These are phyloP conservation scores for Phyto melanocephala DNA, from an alignment of 2,888 invertebrate genomes.

Conservation along the genomic window DNA sequence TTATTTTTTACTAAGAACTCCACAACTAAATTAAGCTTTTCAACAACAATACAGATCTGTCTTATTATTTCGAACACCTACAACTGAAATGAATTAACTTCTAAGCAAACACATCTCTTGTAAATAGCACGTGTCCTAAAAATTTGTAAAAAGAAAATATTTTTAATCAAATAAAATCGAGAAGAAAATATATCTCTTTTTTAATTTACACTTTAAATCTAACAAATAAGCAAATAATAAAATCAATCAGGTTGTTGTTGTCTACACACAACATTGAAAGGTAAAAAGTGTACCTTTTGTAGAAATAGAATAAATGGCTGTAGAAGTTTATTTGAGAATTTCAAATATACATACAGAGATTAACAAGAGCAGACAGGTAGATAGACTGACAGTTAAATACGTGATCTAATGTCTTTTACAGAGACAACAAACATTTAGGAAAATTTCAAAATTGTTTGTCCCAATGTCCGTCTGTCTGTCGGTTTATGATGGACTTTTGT, in stretches of 20 bases:
- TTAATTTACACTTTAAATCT: constrained; percentile 18
- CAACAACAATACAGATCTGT: too few relatives aligned
- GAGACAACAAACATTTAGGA: neutral
- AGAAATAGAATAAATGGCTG: neutral
- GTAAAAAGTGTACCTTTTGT: neutral
- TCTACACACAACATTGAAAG: neutral
- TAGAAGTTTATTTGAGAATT: neutral
- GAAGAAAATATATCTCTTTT: neutral
- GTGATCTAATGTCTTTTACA: neutral
- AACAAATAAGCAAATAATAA: constrained; percentile 14
- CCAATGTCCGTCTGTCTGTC: neutral
- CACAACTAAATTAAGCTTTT: too few relatives aligned
- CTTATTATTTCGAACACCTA: too few relatives aligned
- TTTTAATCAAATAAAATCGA: neutral
- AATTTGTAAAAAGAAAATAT: neutral
- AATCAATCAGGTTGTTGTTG: neutral
- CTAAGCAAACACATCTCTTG: neutral
- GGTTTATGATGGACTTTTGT: neutral
- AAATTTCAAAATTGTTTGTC: neutral
- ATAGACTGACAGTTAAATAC: neutral
- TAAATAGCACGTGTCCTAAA: constrained; percentile 35
- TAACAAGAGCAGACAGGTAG: neutral
- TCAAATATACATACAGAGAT: neutral
- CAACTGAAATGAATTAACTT: too few relatives aligned
- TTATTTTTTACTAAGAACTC: too few relatives aligned